Conservation (phyloP, 2,113 vertebrate genomes). For the Thinocorus orbignyianus region DNA sequence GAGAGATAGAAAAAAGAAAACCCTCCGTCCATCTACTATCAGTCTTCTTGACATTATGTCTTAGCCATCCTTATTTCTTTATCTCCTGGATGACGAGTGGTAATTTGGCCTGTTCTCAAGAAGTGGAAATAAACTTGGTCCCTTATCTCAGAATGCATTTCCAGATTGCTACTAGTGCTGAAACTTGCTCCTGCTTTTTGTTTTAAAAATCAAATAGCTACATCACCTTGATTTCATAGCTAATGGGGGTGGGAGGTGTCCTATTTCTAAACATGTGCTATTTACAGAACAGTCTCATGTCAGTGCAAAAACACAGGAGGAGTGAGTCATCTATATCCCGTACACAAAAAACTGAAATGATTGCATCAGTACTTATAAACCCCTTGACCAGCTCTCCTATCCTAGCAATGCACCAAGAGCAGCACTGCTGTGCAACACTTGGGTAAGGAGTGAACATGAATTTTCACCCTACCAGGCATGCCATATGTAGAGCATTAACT, state of each 20-base stretch:
- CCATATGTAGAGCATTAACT: conserved; percentile 57
- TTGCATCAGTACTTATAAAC: not conserved
- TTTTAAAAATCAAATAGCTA: conserved; percentile 5
- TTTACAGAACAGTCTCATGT: conserved; percentile 60
- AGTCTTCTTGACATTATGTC: not conserved
- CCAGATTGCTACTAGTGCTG: not conserved
- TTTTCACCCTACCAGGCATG: conserved; percentile 12
- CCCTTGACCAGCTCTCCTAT: not conserved
- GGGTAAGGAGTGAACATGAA: not conserved
- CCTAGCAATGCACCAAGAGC: not conserved
- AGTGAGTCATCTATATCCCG: conserved; percentile 29
- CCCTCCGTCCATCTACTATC: not conserved
- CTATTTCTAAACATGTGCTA: conserved; percentile 53
- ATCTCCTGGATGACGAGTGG: not conserved
- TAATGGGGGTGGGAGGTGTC: conserved; percentile 49
- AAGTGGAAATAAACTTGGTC: not conserved
- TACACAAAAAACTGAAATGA: conserved; percentile 5
- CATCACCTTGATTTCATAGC: conserved; percentile 32
- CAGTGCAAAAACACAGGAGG: conserved; percentile 30
- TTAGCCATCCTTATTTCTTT: not conserved
- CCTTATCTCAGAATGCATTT: not conserved
- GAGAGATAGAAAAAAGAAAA: not conserved
- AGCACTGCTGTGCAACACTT: not conserved
- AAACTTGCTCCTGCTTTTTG: conserved; percentile 1
- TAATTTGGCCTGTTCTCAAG: not conserved